These are phyloP conservation scores for Apis florea DNA, from an alignment of 1,140 invertebrate species.

Conservation along the genomic window DNA sequence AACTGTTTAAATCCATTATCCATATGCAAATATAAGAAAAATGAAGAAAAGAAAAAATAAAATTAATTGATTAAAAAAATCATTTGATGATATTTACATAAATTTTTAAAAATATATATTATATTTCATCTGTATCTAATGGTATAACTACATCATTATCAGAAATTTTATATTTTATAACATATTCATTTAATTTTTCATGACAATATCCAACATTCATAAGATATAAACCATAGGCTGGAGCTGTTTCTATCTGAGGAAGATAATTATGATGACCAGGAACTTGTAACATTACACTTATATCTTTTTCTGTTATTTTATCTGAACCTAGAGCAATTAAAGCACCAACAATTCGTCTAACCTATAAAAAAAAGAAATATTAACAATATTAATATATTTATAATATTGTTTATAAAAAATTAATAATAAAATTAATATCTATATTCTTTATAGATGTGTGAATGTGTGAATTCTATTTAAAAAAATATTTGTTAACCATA, in stretches of 20 bases:
- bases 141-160: fast-evolving
- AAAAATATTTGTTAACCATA: conserved; percentile 61
- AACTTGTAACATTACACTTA: conserved; percentile 87
- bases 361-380: conserved; percentile 77
- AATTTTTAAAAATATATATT: conserved; percentile 10
- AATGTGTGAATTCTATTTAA: neutral
- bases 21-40: neutral
- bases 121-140: neutral
- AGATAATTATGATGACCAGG: conserved; percentile 86
- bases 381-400: neutral
- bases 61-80: neutral
- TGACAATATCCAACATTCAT: conserved; percentile 85
- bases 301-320: conserved; percentile 82
- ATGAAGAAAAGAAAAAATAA: neutral
- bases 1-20: conserved; percentile 85
- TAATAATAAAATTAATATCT: conserved; percentile 22
- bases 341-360: conserved; percentile 86
- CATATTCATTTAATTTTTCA: conserved; percentile 78
- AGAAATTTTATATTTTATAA: conserved; percentile 34
- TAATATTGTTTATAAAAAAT: conserved; percentile 3
- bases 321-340: conserved; percentile 83
- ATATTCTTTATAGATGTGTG: conserved; percentile 8
- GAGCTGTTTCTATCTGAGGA: conserved; percentile 77
- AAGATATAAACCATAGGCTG: conserved; percentile 86
- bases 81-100: neutral